These are phyloP conservation scores for Denticeps clupeoides DNA, from an alignment of 2,797 vertebrate species.

Conservation along the genomic window DNA sequence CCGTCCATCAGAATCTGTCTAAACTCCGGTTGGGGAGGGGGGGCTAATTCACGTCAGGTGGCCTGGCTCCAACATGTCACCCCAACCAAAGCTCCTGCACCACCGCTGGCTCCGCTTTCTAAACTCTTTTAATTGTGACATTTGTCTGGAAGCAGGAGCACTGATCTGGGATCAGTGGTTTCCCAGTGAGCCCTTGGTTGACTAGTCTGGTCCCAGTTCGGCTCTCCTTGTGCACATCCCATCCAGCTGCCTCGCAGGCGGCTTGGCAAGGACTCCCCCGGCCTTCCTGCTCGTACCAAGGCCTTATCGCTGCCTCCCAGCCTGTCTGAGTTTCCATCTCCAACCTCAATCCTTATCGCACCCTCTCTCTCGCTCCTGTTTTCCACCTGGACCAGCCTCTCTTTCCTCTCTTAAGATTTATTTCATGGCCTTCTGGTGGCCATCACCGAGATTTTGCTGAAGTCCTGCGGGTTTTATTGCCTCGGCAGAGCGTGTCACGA, in stretches of 20 bases:
- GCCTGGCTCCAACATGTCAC: no score
- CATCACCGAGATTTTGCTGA: background rate
- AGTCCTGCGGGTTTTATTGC: background rate
- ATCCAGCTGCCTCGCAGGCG: no score
- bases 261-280: no score
- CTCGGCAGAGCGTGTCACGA: background rate
- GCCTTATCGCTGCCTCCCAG: background rate
- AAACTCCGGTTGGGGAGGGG: constrained; percentile 26
- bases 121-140: background rate
- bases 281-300: no score
- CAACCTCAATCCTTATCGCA: background rate
- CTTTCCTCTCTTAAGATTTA: background rate
- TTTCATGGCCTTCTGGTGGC: background rate
- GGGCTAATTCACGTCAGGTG: no score
- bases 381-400: background rate
- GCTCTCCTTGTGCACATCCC: no score
- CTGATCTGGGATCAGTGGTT: background rate
- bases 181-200: background rate
- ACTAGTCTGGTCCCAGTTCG: no score
- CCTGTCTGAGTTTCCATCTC: background rate
- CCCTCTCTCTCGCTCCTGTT: background rate
- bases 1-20: constrained; percentile 35
- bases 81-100: no score
- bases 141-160: background rate
- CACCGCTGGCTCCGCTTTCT: background rate